Percentiles rank a stretch among this genome's conserved stretches.
Conservation (phyloP, 2,113 vertebrate genomes). For the Ciconia boyciana region DNA sequence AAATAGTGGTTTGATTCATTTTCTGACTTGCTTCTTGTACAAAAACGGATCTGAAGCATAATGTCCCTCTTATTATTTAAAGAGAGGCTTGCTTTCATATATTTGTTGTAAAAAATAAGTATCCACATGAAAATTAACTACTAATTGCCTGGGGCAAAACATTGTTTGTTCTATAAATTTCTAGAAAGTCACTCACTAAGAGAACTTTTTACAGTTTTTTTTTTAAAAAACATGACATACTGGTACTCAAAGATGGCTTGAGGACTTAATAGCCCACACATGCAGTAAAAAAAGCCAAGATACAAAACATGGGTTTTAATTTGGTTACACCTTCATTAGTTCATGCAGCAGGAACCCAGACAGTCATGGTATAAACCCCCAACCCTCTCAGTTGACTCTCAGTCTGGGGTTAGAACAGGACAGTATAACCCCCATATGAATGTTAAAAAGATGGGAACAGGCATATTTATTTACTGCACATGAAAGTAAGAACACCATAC, state of each 20-base stretch:
- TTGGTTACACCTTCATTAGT: neutral
- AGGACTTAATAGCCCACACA: neutral
- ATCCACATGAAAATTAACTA: constrained; percentile 10
- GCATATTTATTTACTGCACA: rapidly evolving
- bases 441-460: neutral
- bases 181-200: neutral
- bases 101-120: neutral
- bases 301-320: neutral
- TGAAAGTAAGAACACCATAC: neutral
- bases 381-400: neutral
- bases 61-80: neutral
- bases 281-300: neutral
- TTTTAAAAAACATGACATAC: neutral
- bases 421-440: rapidly evolving
- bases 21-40: neutral
- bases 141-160: neutral
- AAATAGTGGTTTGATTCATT: constrained; percentile 13
- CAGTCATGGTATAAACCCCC: neutral
- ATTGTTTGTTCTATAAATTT: neutral
- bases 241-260: neutral
- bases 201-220: neutral
- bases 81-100: neutral
- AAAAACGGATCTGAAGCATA: constrained; percentile 6
- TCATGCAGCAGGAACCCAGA: neutral
- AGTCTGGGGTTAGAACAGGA: neutral